Evolutionary conservation across 2,888 invertebrate species (phyloP).

Genomic region (Chrysodeixis includens): DNA sequence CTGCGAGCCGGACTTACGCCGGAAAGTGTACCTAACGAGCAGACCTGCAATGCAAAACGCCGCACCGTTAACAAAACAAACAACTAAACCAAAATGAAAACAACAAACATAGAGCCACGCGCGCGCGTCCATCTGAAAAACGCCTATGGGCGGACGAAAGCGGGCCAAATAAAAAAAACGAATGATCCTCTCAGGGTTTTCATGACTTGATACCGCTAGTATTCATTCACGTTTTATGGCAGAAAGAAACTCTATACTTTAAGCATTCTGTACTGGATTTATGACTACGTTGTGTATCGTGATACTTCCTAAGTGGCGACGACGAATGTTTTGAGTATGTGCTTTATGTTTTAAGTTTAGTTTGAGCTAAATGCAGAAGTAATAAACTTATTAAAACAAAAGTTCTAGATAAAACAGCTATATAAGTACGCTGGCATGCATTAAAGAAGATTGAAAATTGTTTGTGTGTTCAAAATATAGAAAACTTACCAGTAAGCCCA

Average conservation of each 20-base stretch:
- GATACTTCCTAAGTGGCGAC: constrained; percentile 65
- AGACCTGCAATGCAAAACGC: constrained; percentile 90
- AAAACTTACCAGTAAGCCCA: constrained; percentile 90
- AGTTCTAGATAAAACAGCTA: constrained; percentile 40
- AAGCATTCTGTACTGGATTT: constrained; percentile 56
- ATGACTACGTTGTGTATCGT: constrained; percentile 72
- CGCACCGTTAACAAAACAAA: constrained; percentile 88
- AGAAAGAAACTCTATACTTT: constrained; percentile 71
- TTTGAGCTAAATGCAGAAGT: constrained; percentile 82
- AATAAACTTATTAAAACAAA: constrained; percentile 43
- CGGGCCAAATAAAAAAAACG: constrained; percentile 79
- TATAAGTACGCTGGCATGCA: constrained; percentile 53
- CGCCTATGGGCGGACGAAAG: constrained; percentile 86
- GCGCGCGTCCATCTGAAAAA: constrained; percentile 88
- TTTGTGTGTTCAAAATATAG: constrained; percentile 8
- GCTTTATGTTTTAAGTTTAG: constrained; percentile 63
- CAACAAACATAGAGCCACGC: constrained; percentile 77
- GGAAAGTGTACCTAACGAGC: constrained; percentile 90
- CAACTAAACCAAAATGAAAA: constrained; percentile 80
- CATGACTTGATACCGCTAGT: constrained; percentile 80
- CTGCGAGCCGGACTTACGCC: constrained; percentile 89
- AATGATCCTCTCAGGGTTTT: constrained; percentile 79
- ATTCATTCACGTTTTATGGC: constrained; percentile 80
- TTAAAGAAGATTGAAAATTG: constrained; percentile 32
- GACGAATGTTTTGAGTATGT: constrained; percentile 64